These are phyloP conservation scores for Myiozetetes cayanensis DNA, from an alignment of 2,113 vertebrate species.

Conservation along the genomic window DNA sequence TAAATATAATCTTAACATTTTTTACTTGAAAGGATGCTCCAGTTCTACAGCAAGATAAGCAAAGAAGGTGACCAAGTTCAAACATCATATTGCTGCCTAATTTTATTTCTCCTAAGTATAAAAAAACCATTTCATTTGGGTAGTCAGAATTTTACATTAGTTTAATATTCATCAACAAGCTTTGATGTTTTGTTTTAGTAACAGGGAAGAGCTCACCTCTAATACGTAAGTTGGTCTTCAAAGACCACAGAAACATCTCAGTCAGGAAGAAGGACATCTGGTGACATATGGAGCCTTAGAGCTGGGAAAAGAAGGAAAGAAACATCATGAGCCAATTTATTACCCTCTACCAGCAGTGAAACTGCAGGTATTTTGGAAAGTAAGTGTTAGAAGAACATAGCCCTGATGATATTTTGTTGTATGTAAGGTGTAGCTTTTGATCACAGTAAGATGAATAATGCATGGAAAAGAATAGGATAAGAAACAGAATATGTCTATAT, in stretches of 20 bases:
- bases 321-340: conserved; percentile 48
- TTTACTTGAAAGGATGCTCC: background rate
- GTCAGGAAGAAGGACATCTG: conserved; percentile 96
- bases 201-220: conserved; percentile 70
- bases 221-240: conserved; percentile 87
- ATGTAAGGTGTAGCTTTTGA: background rate
- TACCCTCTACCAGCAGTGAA: conserved; percentile 29
- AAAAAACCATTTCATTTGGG: background rate
- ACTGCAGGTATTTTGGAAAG: background rate
- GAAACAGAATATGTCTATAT: background rate
- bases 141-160: background rate
- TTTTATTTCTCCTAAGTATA: background rate
- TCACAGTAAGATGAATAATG: background rate
- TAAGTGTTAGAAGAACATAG: background rate
- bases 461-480: background rate
- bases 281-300: conserved; percentile 65
- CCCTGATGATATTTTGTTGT: background rate
- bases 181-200: conserved; percentile 6
- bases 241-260: conserved; percentile 94
- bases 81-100: background rate
- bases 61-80: background rate
- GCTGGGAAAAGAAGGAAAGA: conserved; percentile 69
- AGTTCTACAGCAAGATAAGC: background rate
- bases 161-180: conserved; percentile 1
- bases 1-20: background rate